Base-by-base conservation (phyloP, 2,113 vertebrate species). In the Ciconia stormi region DNA sequence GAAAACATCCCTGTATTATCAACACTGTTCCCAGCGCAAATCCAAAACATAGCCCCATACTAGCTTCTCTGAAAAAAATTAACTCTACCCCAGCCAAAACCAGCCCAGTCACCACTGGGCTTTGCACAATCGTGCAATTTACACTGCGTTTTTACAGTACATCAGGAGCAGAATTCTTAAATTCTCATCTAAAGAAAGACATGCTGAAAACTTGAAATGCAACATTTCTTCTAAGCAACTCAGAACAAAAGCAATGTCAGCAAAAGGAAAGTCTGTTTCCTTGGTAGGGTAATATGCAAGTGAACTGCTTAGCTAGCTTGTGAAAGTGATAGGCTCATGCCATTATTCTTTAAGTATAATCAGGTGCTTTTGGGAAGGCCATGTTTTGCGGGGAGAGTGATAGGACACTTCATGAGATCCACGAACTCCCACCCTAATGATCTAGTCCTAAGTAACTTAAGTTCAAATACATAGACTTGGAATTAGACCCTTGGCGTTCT, bases 341-440 rank as follows among this genome's bases (percentile, higher is more conserved):
- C 21, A 1, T 63, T 73, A 40, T 38, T 61, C 11, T 49, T 76
- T 26, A 26, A 22, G 9, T 46, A 30, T 13, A 32, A 42, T 18
- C 38, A 32, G 26, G 8, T n/a, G 44, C 13, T 49, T 95, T 49
- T 47, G 56, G 47, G 30, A 79, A 30, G 62, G 38, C 38, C n/a
- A 2, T 0, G 0, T 74, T 73, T 71, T 67, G 6, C 52, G 26
- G 23, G 14, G 26, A 70, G 34, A 16, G 7, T 49, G 30, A 27
- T 32, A 40, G 34, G 23, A 50, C 7, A 29, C 16, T 82, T 67
- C 30, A 49, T 42, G 25, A 59, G n/a, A 79, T 17, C 17, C 21
- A 11, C 1, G 7, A 72, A 14, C 11, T 56, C 49, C 23, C 36
- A 49, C 18, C 11, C 56, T 63, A 47, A 38, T 0, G 0, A 32